Percentiles rank a stretch among this genome's conserved stretches.
Conservation (phyloP, 2,888 invertebrate genomes). For the Ichneumoninae sp. region DNA sequence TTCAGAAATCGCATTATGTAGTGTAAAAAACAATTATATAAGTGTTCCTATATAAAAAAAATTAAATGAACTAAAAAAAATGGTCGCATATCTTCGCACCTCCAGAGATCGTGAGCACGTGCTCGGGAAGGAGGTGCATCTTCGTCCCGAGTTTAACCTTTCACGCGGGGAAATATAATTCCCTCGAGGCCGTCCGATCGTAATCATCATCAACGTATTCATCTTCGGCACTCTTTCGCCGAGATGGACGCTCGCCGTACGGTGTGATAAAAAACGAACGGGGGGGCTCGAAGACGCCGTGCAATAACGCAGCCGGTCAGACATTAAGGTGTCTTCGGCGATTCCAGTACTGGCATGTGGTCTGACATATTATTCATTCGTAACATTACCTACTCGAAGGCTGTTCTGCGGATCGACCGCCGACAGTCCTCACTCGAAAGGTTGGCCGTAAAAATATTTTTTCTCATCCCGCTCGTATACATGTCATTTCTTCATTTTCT, state of each 20-base stretch:
- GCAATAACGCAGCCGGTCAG: neutral
- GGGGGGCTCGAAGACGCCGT: neutral
- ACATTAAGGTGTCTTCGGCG: neutral
- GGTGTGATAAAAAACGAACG: slow-evolving; percentile 15
- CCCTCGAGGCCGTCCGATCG: slow-evolving; percentile 21
- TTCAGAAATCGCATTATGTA: too few species aligned
- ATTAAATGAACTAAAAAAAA: neutral
- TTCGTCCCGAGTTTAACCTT: slow-evolving; percentile 48
- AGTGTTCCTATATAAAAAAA: neutral
- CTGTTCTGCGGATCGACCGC: neutral
- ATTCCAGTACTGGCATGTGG: neutral
- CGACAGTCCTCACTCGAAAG: neutral
- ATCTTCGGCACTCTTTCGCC: slow-evolving; percentile 28
- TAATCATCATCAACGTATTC: slow-evolving; percentile 45
- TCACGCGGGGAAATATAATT: slow-evolving; percentile 52
- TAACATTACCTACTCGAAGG: slow-evolving; percentile 9
- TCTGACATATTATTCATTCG: slow-evolving; percentile 12
- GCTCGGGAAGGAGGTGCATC: slow-evolving; percentile 25
- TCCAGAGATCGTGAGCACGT: neutral
- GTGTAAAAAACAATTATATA: too few species aligned
- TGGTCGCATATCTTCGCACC: slow-evolving; percentile 1
- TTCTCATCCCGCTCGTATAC: too few species aligned
- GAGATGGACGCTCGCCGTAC: slow-evolving; percentile 31
- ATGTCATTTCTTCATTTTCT: neutral
- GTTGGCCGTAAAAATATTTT: neutral